A percentile compares a stretch with the other conserved stretches of the same genome.
These are phyloP conservation scores for Hyles vespertilio DNA, from an alignment of 1,140 invertebrate genomes.

Conservation along the genomic window DNA sequence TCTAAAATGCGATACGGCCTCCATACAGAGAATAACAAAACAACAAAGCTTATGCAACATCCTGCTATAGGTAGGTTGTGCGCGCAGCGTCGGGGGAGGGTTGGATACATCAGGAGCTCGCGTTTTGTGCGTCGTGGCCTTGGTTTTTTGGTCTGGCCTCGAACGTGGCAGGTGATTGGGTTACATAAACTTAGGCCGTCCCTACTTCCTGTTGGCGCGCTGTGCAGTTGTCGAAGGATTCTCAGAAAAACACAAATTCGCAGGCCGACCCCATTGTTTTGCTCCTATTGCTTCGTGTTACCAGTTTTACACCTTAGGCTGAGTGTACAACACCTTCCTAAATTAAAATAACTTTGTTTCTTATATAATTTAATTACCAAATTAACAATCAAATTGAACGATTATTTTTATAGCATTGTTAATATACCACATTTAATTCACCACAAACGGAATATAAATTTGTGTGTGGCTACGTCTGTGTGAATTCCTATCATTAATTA, in stretches of 20 bases:
- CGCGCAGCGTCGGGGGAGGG: conserved; percentile 41
- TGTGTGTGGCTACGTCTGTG: no score
- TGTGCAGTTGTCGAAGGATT: conserved; percentile 70
- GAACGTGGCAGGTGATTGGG: conserved; percentile 71
- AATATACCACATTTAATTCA: no score
- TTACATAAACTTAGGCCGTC: conserved; percentile 74
- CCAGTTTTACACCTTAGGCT: conserved; percentile 47
- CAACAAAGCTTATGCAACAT: conserved; percentile 72
- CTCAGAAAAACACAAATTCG: conserved; percentile 69
- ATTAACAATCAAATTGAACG: no score
- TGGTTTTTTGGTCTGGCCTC: conserved; percentile 70
- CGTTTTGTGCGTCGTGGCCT: conserved; percentile 60
- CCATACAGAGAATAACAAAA: conserved; percentile 64
- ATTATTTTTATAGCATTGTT: no score
- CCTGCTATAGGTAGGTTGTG: conserved; percentile 51
- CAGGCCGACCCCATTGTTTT: conserved; percentile 58
- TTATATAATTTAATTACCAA: not conserved
- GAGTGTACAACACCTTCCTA: conserved; percentile 10
- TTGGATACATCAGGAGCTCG: conserved; percentile 59
- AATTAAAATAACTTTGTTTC: not conserved
- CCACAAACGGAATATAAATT: no score
- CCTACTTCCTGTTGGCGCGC: conserved; percentile 71
- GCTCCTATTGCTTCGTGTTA: conserved; percentile 48
- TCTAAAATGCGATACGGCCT: conserved; percentile 63
- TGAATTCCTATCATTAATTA: conserved; percentile 8